These are phyloP conservation scores for Reticulitermes speratus DNA, from an alignment of 1,140 invertebrate genomes.

Conservation along the genomic window DNA sequence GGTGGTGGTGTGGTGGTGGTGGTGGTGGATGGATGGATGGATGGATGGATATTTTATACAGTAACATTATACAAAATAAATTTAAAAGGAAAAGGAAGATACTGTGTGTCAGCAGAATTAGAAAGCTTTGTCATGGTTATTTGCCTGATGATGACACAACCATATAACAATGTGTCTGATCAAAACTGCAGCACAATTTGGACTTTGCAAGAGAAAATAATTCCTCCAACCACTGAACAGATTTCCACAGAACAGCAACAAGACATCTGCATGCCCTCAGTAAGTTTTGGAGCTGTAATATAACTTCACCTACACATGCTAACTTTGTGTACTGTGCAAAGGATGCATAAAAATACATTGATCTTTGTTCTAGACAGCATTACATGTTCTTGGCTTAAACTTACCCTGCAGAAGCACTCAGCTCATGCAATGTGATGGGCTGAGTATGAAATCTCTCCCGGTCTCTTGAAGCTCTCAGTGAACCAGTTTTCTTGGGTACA, in stretches of 20 bases:
- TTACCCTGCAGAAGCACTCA: constrained; percentile 56
- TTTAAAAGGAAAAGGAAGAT: not conserved
- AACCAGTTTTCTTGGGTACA: constrained; percentile 45
- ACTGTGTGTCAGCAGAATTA: not conserved
- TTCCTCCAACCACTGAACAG: no score
- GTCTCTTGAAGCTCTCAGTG: constrained; percentile 45
- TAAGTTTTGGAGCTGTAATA: no score
- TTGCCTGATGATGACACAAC: not conserved
- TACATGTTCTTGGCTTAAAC: constrained; percentile 29
- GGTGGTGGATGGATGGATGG: no score
- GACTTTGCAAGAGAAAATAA: no score
- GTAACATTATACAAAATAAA: not conserved
- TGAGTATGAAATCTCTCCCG: constrained; percentile 63
- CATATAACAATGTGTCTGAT: not conserved
- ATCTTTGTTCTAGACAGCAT: not conserved
- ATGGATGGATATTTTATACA: no score
- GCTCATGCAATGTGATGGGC: constrained; percentile 64
- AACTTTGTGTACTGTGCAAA: no score
- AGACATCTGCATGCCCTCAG: no score
- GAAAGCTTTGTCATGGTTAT: not conserved
- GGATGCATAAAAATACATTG: no score
- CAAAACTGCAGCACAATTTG: not conserved
- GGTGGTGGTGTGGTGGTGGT: no score
- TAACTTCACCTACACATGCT: no score
- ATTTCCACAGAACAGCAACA: no score